Percentiles rank a stretch among this genome's conserved stretches.
Conservation (phyloP, 2,797 vertebrate genomes). For the Chrysocyon brachyurus region DNA sequence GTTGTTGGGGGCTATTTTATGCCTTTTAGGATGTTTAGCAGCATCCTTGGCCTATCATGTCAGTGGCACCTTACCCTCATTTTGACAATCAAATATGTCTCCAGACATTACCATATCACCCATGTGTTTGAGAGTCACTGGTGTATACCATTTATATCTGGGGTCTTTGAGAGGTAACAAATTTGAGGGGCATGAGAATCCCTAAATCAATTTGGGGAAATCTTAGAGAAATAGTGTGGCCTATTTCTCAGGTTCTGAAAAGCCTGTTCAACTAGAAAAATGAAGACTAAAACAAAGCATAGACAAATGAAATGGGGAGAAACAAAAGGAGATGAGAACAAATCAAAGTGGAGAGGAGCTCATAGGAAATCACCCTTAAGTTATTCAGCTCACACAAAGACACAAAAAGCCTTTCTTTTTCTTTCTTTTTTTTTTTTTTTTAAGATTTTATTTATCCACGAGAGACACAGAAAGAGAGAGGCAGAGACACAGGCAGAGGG, state of each 20-base stretch:
- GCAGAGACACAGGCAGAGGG: no score
- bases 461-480: no score
- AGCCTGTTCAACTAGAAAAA: not conserved
- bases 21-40: not conserved
- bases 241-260: not conserved
- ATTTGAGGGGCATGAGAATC: not conserved
- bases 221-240: not conserved
- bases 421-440: no score
- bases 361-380: not conserved
- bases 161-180: conserved; percentile 26
- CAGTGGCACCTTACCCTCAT: not conserved
- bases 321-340: not conserved
- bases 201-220: not conserved
- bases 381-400: not conserved
- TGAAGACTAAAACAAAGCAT: not conserved
- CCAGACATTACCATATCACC: not conserved
- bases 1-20: conserved; percentile 14
- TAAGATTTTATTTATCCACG: no score
- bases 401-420: not conserved
- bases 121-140: not conserved
- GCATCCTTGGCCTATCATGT: not conserved
- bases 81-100: not conserved
- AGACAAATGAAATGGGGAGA: not conserved
- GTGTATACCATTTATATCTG: not conserved
- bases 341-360: not conserved